phyloP scores from a whole-genome alignment of 1,140 invertebrate species.

The Mylabris phalerata region DNA sequence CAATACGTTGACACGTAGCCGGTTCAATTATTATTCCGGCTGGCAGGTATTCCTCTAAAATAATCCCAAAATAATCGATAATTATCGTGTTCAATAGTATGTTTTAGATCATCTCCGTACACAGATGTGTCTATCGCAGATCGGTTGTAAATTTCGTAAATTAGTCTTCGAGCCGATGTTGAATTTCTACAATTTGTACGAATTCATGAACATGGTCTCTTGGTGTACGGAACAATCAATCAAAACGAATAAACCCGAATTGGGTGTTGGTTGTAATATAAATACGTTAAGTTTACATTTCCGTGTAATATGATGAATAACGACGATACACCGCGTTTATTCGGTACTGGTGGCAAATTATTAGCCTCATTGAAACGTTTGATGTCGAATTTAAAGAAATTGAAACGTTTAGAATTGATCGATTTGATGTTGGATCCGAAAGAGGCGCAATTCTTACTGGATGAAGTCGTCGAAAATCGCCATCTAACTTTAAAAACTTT shows the following conservation, averaged over 20 bases:
- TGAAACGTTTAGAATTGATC: slow-evolving; percentile 62
- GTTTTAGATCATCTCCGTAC: slow-evolving; percentile 69
- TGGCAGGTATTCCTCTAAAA: slow-evolving; percentile 54
- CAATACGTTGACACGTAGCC: slow-evolving; percentile 62
- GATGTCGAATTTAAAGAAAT: slow-evolving; percentile 57
- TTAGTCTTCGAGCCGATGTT: slow-evolving; percentile 67
- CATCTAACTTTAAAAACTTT: slow-evolving; percentile 58
- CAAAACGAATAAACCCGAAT: slow-evolving; percentile 31
- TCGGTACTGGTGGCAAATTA: slow-evolving; percentile 71
- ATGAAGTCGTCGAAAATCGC: slow-evolving; percentile 63
- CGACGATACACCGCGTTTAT: slow-evolving; percentile 54
- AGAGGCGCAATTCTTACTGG: slow-evolving; percentile 64
- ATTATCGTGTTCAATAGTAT: slow-evolving; percentile 43
- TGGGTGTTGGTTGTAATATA: slow-evolving; percentile 52
- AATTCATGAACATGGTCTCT: slow-evolving; percentile 75
- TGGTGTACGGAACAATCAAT: slow-evolving; percentile 57
- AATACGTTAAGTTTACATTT: slow-evolving; percentile 68
- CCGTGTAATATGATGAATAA: slow-evolving; percentile 65
- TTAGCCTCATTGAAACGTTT: slow-evolving; percentile 62
- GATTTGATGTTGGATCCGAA: slow-evolving; percentile 68
- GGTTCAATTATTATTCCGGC: slow-evolving; percentile 77
- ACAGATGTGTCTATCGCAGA: slow-evolving; percentile 62
- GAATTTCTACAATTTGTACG: slow-evolving; percentile 78
- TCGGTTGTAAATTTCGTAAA: slow-evolving; percentile 60
- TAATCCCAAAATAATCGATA: background rate